A percentile compares a stretch with the other conserved stretches of the same genome.
phyloP scores from a whole-genome alignment of 2,797 vertebrate species.

The Diceros bicornis region DNA sequence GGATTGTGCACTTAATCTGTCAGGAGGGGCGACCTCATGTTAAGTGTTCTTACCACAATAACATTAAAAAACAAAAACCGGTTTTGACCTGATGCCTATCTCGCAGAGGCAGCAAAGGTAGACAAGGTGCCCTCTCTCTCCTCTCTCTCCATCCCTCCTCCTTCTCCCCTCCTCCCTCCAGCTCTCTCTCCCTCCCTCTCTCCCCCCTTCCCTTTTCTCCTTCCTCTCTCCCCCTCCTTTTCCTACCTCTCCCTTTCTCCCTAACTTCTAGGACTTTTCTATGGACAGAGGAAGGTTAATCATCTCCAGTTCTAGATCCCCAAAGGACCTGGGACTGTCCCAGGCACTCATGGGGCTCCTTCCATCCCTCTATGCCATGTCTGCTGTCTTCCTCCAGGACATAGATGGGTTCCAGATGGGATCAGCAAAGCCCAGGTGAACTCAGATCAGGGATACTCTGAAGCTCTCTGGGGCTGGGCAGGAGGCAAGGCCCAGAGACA shows the following conservation, averaged over 20 bases:
- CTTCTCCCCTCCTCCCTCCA: no score
- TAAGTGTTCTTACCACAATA: neutral
- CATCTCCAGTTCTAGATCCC: neutral
- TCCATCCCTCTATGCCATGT: fast-evolving
- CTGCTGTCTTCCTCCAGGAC: neutral
- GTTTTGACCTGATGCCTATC: neutral
- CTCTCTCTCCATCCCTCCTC: no score
- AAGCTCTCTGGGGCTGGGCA: neutral
- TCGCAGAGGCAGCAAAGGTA: neutral
- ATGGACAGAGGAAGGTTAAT: neutral
- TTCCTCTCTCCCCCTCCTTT: no score
- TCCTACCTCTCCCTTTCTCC: neutral
- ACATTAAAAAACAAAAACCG: neutral
- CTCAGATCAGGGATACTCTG: neutral
- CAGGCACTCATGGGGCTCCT: no score
- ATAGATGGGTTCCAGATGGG: neutral
- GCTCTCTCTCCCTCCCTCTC: no score
- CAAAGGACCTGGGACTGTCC: neutral
- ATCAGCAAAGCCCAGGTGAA: neutral
- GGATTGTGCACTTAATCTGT: neutral
- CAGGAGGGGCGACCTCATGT: neutral
- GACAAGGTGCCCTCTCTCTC: neutral
- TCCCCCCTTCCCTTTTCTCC: fast-evolving
- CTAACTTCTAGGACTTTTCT: neutral
- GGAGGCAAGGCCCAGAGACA: neutral